These are phyloP conservation scores for Mesoclemmys tuberculata DNA, from an alignment of 2,113 vertebrate species.

Conservation along the genomic window DNA sequence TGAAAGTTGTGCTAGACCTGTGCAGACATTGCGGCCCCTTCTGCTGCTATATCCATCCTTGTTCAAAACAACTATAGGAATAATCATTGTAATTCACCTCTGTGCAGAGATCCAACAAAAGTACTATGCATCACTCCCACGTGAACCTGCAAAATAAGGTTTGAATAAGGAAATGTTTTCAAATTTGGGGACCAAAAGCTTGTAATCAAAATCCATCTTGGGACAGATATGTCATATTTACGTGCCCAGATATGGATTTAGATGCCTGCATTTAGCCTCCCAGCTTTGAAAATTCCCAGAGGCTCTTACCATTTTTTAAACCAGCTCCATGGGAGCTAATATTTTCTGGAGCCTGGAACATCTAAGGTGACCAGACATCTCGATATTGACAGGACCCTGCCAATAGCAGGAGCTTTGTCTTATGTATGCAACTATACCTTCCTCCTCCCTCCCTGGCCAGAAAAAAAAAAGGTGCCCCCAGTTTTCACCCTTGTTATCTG, in stretches of 20 bases:
- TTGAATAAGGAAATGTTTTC: neutral
- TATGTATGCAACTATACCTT: too few relatives aligned
- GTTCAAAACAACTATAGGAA: neutral
- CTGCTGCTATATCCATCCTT: neutral
- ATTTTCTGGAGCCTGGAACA: neutral
- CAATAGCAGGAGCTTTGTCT: too few relatives aligned
- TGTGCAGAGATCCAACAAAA: neutral
- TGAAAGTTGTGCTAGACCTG: neutral
- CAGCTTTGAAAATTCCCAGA: neutral
- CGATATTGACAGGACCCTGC: too few relatives aligned
- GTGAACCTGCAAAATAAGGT: neutral
- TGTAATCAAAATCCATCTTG: neutral
- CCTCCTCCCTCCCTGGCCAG: too few relatives aligned
- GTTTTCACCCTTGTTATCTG: too few relatives aligned
- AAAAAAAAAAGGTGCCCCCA: too few relatives aligned
- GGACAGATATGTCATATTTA: accelerated
- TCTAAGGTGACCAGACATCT: too few relatives aligned
- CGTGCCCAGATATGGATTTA: neutral
- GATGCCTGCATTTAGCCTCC: neutral
- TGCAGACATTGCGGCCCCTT: neutral
- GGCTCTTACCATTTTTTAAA: neutral
- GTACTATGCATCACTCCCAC: accelerated
- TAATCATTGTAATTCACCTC: neutral
- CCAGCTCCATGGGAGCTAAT: neutral
- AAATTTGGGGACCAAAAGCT: neutral